phyloP scores from a whole-genome alignment of 37 sponge, comb jelly and placozoan genomes.

The Mnemiopsis leidyi region DNA sequence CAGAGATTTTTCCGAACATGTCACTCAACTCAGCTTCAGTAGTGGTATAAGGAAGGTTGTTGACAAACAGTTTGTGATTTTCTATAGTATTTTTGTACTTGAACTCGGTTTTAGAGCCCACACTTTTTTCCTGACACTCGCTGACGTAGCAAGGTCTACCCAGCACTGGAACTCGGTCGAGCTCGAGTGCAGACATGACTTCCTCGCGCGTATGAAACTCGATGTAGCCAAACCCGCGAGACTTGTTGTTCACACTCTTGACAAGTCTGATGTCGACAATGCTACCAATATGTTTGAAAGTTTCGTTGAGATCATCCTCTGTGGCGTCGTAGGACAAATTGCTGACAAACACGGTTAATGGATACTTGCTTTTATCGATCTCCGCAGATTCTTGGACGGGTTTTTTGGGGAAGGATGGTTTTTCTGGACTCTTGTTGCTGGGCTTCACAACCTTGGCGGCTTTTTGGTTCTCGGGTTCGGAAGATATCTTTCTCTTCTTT shows the following conservation, averaged over 20 bases:
- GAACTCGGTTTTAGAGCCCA: neutral
- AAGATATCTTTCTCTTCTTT: conserved; percentile 39
- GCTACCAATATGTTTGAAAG: neutral
- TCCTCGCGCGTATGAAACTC: conserved; percentile 50
- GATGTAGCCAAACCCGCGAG: conserved; percentile 57
- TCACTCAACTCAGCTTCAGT: conserved; percentile 47
- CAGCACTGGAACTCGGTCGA: conserved; percentile 40
- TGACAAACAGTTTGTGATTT: conserved; percentile 36
- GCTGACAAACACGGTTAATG: conserved; percentile 40
- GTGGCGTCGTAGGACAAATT: conserved; percentile 42
- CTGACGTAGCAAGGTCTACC: conserved; percentile 14
- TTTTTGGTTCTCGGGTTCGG: neutral
- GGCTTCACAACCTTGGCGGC: neutral
- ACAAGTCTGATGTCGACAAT: conserved; percentile 57
- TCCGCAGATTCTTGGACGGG: neutral
- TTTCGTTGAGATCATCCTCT: conserved; percentile 47
- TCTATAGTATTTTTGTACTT: conserved; percentile 1
- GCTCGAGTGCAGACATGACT: conserved; percentile 26
- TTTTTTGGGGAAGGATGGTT: neutral
- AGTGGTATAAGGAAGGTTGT: conserved; percentile 14
- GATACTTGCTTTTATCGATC: conserved; percentile 35
- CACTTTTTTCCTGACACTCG: conserved; percentile 8
- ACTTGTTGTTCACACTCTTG: conserved; percentile 63
- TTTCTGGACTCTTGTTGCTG: neutral
- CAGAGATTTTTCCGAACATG: neutral